These are phyloP conservation scores for Melinopterus prodromus DNA, from an alignment of 2,888 invertebrate genomes.

Conservation along the genomic window DNA sequence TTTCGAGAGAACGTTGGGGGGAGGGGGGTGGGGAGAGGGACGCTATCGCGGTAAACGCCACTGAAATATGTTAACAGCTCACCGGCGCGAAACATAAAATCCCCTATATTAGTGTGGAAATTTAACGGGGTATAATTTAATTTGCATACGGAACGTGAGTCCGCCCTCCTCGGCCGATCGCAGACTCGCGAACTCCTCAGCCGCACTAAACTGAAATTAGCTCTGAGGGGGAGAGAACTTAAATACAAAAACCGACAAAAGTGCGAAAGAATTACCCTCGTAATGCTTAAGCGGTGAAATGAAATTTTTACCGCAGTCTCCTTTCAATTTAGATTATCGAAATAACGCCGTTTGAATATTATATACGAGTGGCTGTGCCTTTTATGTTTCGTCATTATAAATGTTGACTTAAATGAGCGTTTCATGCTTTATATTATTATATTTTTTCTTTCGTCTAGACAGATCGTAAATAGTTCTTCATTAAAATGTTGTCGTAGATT, in stretches of 20 bases:
- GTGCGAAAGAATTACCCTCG: constrained; percentile 11
- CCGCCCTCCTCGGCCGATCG: neutral
- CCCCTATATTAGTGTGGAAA: constrained; percentile 31
- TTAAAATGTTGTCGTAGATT: too few species aligned
- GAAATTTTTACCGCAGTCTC: neutral
- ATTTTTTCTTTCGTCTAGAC: too few species aligned
- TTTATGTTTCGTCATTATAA: too few species aligned
- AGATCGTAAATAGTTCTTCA: too few species aligned
- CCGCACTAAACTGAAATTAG: constrained; percentile 27
- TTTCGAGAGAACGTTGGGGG: constrained; percentile 21
- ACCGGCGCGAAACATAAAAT: constrained; percentile 29
- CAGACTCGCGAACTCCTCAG: neutral
- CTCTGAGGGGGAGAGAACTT: neutral
- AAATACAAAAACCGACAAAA: constrained; percentile 19
- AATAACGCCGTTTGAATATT: neutral
- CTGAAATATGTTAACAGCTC: constrained; percentile 32
- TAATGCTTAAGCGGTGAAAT: neutral
- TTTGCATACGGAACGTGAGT: constrained; percentile 33
- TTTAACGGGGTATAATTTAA: constrained; percentile 35
- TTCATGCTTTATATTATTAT: too few species aligned
- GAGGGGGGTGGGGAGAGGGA: neutral
- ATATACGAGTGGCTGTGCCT: too few species aligned
- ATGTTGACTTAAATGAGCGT: too few species aligned
- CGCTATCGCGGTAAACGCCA: constrained; percentile 19
- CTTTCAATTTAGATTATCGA: neutral